Base-by-base conservation (phyloP, 2,797 vertebrate species). In the Schizopygopsis malacanthus region DNA sequence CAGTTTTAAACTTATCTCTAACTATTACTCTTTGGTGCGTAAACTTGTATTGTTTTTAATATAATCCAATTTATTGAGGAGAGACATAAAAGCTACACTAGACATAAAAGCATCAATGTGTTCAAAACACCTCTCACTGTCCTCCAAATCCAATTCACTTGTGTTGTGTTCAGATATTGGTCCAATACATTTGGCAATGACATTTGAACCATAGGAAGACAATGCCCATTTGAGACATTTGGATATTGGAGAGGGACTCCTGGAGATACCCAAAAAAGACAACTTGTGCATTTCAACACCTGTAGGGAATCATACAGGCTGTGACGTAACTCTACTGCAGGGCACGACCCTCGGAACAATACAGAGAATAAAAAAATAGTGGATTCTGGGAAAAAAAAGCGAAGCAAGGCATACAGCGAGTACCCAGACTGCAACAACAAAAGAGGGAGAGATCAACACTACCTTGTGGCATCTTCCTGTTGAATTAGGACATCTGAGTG, bases 251-350 rank as follows among this genome's bases (percentile, higher is more conserved):
- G 54, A 56, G 54, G 54, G 72, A 18, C 88, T 2, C n/a, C 43
- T 75, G 72, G n/a, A 25, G 43, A 50, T 75, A 52, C 45, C 72
- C 25, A 75, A 52, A 1, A 75, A 28, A 28, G n/a, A 25, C 4
- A 25, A 50, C 45, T 75, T 6, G 4, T 45, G 22, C 75, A 41
- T 89, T 0, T 63, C 81, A 1, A 33, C 90, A 9, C 85, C 83
- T 0, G 77, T 88, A 11, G 89, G 81, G 28, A 89, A 90, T 2
- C 65, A 86, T 28, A 79, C 87, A 22, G 71, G 82, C 10, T 77
- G 71, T 47, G 71, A 89, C 1, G 6, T 89, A 9, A 78, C 16
- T 5, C 41, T 88, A 4, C 85, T 39, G 16, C 71, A 81, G 43
- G 88, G 73, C 72, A 89, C 83, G 3, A 0, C 78, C 0, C 69